Evolutionary conservation across 2,888 invertebrate genomes (phyloP).

Genomic region (Acanthosepion esculentum): DNA sequence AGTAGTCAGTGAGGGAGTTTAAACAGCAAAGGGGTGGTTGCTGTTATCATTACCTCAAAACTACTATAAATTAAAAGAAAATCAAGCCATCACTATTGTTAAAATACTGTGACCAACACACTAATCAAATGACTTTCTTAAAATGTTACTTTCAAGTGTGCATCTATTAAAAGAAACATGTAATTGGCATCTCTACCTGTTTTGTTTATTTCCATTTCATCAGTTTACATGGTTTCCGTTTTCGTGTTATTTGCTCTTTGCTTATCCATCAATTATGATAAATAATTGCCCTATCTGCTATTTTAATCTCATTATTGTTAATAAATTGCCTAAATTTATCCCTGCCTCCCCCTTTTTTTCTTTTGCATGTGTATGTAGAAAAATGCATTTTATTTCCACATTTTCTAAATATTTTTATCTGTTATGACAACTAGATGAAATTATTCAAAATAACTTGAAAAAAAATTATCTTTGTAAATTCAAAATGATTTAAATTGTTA

Average conservation of each 20-base stretch:
- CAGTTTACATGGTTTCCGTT: neutral
- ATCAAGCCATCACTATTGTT: neutral
- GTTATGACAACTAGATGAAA: neutral
- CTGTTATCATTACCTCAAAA: neutral
- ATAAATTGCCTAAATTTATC: neutral
- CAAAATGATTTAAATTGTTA: neutral
- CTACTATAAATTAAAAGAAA: too few species aligned
- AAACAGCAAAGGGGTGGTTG: slow-evolving; percentile 33
- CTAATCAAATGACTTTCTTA: neutral
- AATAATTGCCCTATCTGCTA: neutral
- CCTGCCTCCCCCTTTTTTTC: too few species aligned
- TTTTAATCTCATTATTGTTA: neutral
- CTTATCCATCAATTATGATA: neutral
- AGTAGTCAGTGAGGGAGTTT: neutral
- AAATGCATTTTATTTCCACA: too few species aligned
- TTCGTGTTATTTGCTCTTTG: neutral
- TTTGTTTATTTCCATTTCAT: too few species aligned
- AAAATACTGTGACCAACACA: neutral
- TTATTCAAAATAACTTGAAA: too few species aligned
- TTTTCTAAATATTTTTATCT: neutral
- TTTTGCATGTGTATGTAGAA: too few species aligned
- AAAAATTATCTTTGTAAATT: too few species aligned
- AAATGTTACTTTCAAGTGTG: neutral
- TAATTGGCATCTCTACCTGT: neutral
- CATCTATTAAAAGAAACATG: neutral